Evolutionary conservation across 2,888 invertebrate species (phyloP).

Genomic region (Nomada fabriciana): DNA sequence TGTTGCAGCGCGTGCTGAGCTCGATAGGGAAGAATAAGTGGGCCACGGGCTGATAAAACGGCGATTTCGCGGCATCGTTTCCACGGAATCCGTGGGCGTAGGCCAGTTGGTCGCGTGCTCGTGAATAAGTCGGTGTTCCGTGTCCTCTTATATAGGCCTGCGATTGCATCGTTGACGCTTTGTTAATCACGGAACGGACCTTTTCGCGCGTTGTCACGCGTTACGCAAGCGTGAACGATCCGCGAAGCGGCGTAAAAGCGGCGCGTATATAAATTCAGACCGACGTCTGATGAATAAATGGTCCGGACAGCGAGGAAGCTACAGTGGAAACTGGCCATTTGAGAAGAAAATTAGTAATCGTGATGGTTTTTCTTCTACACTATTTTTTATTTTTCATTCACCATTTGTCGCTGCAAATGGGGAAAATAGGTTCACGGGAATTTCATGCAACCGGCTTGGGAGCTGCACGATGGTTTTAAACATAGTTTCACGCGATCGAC

Average conservation of each 20-base stretch:
- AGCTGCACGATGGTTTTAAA: background rate
- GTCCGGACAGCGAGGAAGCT: background rate
- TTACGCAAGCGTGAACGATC: constrained; percentile 18
- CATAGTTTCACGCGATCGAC: constrained; percentile 14
- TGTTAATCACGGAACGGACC: constrained; percentile 37
- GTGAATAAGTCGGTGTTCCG: constrained; percentile 47
- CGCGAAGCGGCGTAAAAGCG: constrained; percentile 3
- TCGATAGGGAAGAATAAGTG: constrained; percentile 65
- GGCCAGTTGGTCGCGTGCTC: constrained; percentile 45
- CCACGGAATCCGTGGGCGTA: constrained; percentile 65
- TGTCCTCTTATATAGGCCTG: constrained; percentile 57
- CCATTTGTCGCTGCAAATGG: too few species aligned
- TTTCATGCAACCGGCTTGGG: background rate
- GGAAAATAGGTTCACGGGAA: background rate
- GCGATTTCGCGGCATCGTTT: constrained; percentile 51
- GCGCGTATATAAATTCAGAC: background rate
- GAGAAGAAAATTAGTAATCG: background rate
- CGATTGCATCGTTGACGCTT: constrained; percentile 46
- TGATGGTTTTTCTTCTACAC: background rate
- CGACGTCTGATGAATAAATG: background rate
- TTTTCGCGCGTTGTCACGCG: constrained; percentile 11
- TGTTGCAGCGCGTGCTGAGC: constrained; percentile 35
- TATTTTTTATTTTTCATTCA: too few species aligned
- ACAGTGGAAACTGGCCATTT: background rate
- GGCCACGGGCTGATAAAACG: constrained; percentile 63